Evolutionary conservation across 2,113 vertebrate species (phyloP).

Genomic region (Uropsilus gracilis): DNA sequence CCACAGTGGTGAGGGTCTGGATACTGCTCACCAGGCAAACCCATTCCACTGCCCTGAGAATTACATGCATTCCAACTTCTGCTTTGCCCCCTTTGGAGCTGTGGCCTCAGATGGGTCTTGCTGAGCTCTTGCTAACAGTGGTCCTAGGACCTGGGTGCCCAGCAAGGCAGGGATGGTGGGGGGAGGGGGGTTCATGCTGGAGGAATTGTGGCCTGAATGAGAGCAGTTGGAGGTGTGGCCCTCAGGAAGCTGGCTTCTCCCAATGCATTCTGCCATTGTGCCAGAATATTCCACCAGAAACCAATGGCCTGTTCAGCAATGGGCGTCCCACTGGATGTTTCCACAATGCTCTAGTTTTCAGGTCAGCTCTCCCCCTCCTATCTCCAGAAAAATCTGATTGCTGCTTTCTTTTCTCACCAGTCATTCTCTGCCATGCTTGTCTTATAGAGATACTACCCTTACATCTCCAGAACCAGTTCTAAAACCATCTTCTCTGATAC

Average conservation of each 20-base stretch:
- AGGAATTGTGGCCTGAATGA: not conserved
- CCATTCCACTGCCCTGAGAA: not conserved
- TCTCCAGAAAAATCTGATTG: too few species aligned
- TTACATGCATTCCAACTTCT: not conserved
- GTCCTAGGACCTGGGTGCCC: not conserved
- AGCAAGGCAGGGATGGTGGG: not conserved
- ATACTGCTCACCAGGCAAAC: not conserved
- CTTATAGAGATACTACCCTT: not conserved
- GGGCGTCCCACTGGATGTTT: not conserved
- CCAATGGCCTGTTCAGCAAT: not conserved
- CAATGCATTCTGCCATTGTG: not conserved
- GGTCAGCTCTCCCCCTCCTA: not conserved
- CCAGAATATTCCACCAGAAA: not conserved
- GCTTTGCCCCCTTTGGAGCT: not conserved
- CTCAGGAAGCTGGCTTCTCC: not conserved
- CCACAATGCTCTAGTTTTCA: not conserved
- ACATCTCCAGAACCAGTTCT: fast-evolving
- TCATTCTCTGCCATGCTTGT: not conserved
- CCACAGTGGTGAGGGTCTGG: not conserved
- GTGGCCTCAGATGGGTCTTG: not conserved
- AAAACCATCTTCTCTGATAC: fast-evolving
- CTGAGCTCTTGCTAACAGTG: not conserved
- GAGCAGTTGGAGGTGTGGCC: not conserved
- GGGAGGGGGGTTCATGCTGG: not conserved
- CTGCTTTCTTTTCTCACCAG: not conserved